Evolutionary conservation across 2,797 vertebrate species (phyloP), one percentile per base, ranked within the genome.

Genomic region (Acrossocheilus wenchowensis): DNA sequence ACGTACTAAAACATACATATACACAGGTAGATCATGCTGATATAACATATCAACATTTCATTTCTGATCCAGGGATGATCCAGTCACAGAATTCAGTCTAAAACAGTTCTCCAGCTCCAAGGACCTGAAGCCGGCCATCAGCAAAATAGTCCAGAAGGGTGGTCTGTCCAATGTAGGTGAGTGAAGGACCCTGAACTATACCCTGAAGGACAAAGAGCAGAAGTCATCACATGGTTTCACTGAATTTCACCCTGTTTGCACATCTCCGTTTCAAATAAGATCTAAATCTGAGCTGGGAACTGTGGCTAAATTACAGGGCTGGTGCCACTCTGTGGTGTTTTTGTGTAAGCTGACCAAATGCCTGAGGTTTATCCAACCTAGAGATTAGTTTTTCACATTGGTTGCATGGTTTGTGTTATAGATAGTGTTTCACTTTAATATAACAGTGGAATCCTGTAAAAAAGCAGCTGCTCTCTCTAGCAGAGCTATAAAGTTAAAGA

Each of bases 101-200:
- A 97, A 95, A 92, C 93, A 95, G 23, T 95, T 96, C 81, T 89
- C 90, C 90, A 98, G 88, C 94, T 96, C 97, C 90, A 96, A 89
- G 86, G 97, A 98, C 26, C 86, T 98, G 90, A 98, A 95, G 92
- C 90, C 94, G 0, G 97, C 96, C 87, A 93, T 99, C 71, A 97
- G 96, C 84, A 99, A 97, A 94, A 97, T 99, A 48, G 72, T 90
- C 45, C 98, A 98, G 95, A 97, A 97, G 94, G 98, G 98, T 50
- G 98, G 98, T 69, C 95, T 97, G 89, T 98, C 98, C 77, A 98
- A 99, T 1, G 97, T 96, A 89, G 98, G 98, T 99, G 96, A 93
- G 98, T 96, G 52, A 17, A 3, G 5, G 39, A 41, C 12, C 3
- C 21, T 12, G n/a, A 26, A 10, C 15, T 26, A 15, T 1, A 4